Base-by-base conservation (phyloP, 2,113 vertebrate species). In the Gavia stellata region DNA sequence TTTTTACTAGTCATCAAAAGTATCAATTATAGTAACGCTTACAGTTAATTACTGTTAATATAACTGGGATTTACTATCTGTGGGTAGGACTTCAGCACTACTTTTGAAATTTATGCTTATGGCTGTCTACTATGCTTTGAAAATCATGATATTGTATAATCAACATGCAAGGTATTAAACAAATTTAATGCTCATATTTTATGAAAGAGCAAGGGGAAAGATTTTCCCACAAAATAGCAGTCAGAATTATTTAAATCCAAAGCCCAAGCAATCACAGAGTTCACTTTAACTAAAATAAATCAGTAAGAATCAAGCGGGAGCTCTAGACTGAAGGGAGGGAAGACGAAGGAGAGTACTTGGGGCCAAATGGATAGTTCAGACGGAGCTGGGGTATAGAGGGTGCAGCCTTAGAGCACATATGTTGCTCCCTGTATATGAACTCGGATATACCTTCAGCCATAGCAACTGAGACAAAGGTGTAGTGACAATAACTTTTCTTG, bases 351-450 rank as follows among this genome's bases (percentile, higher is more conserved):
- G 55, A 80, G 20, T 1, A 6, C 21, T 19, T 23, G 31, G 29
- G 71, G 47, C 18, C 28, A 12, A n/a, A 23, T 2, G 8, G 34
- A 9, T 3, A 13, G 12, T 14, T 63, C 15, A 15, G 18, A 24
- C 2, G 5, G 28, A 19, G 29, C 29, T 28, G 66, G 14, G 29
- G 24, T 24, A 19, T 3, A n/a, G 38, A 12, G 4, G 7, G 28
- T 28, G 12, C 44, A 55, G 13, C 28, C 17, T 1, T 9, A 38
- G 1, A 40, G 53, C 59, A 28, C 4, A 0, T 40, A 3, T 0
- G 13, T 10, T 5, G 1, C 14, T 66, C 8, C 33, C 29, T 0
- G 0, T 3, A 8, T 5, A 5, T 6, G 10, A 61, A 21, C 63
- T 7, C 7, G 29, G 19, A 17, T 18, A 20, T 6, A 40, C 14